Base-by-base conservation (phyloP, 2,888 invertebrate species). In the Apamea crenata region DNA sequence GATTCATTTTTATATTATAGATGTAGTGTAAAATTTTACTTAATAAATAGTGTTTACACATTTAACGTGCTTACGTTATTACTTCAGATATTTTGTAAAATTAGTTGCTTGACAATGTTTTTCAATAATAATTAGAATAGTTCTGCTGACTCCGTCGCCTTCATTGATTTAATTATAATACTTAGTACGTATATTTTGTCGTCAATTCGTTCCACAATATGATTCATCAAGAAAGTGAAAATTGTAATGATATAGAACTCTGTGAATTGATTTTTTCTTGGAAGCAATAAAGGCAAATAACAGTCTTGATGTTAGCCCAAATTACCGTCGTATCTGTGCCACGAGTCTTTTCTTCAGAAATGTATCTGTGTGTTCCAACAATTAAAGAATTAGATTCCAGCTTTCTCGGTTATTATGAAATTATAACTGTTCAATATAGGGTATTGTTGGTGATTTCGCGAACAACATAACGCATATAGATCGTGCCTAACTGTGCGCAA, bases 401-500 rank as follows among this genome's bases (percentile, higher is more conserved):
- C 67, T 80, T 77, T 80, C 56, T 78, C 29, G 74, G 63, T 65
- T 82, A 50, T 78, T 66, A 59, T 59, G n/a, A 75, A 66, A 77
- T 78, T 63, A 68, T 72, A 78, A 73, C 71, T 79, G 70, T 80
- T 65, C 50, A 65, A 63, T 72, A 71, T 80, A 78, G 74, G 71
- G 80, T 74, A 80, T 70, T 53, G 66, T 47, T 29, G 16, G 71
- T 69, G 61, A 79, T 77, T 87, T 84, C 21, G 67, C 44, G 79
- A 76, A 70, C 78, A 75, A 83, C 53, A 80, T 88, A 78, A 75
- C 65, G 80, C 56, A 76, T 84, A 84, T 83, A 86, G 83, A 87
- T 88, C 85, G 88, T 86, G 82, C 59, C 86, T 83, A 89, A 86
- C 91, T 88, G 87, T 89, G 89, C 88, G 90, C 90, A 90, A 91